A percentile compares a stretch with the other conserved stretches of the same genome.
These are phyloP conservation scores for Arremon brunneinucha DNA, from an alignment of 2,797 vertebrate genomes.

Conservation along the genomic window DNA sequence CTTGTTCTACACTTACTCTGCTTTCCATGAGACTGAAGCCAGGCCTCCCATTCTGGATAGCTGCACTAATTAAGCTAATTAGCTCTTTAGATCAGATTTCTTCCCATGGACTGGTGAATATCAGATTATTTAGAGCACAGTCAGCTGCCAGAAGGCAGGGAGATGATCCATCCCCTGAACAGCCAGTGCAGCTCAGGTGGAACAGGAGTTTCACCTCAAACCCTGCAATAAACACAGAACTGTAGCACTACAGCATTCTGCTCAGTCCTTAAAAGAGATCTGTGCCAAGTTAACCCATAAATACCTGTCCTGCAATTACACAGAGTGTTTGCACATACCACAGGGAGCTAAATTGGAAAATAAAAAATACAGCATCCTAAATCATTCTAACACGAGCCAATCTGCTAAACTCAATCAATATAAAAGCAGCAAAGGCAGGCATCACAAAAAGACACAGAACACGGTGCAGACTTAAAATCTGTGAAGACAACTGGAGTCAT, in stretches of 20 bases:
- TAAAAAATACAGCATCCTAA: not conserved
- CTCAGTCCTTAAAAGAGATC: not conserved
- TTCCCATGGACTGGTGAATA: not conserved
- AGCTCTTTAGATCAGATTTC: not conserved
- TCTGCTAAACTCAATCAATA: not conserved
- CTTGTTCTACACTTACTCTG: not conserved
- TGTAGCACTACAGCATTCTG: not conserved
- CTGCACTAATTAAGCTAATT: not conserved
- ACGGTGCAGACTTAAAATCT: not conserved
- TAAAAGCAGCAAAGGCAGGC: not conserved
- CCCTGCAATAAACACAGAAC: not conserved
- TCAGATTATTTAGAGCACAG: not conserved
- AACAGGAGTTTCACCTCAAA: not conserved
- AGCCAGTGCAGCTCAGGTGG: not conserved
- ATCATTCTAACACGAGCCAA: not conserved
- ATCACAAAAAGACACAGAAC: not conserved
- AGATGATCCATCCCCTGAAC: not conserved
- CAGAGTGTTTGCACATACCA: not conserved
- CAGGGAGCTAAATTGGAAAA: not conserved
- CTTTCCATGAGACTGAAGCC: not conserved
- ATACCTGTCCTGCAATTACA: not conserved
- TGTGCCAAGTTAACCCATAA: not conserved
- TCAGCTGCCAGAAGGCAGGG: not conserved
- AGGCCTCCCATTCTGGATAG: not conserved
- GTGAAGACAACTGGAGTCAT: not conserved